Percentiles rank a stretch among this genome's conserved stretches.
Conservation (phyloP, 2,888 invertebrate genomes). For the Ommatoiulus sabulosus region DNA sequence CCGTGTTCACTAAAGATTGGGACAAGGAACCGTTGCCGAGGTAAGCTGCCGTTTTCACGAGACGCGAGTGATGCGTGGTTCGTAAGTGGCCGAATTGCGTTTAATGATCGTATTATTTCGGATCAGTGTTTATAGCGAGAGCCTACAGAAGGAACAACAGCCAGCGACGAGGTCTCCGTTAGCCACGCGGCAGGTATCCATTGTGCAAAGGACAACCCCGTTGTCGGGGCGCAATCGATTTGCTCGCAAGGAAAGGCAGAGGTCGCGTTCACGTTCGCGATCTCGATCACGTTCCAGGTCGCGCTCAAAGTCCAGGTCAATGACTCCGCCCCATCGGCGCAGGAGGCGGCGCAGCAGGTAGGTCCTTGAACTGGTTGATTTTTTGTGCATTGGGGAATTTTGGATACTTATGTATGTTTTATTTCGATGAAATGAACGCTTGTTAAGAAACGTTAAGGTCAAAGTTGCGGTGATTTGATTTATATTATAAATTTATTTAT, state of each 20-base stretch:
- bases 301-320: conserved; percentile 61
- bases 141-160: conserved; percentile 56
- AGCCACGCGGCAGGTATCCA: conserved; percentile 54
- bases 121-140: conserved; percentile 60
- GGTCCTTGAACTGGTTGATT: neutral
- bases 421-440: neutral
- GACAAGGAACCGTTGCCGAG: conserved; percentile 90
- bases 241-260: neutral
- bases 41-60: conserved; percentile 62
- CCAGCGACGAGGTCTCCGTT: neutral
- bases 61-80: conserved; percentile 54
- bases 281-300: neutral
- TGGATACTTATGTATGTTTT: neutral
- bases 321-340: conserved; percentile 55
- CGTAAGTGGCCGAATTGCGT: neutral
- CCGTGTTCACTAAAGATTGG: conserved; percentile 94
- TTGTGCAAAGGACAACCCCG: conserved; percentile 60
- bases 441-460: no score
- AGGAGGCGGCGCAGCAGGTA: conserved; percentile 53
- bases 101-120: no score
- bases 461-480: no score
- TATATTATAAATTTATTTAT: no score
- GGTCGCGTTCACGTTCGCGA: conserved; percentile 2
- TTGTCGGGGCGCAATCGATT: conserved; percentile 39
- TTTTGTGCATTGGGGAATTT: neutral